phyloP scores from a whole-genome alignment of 2,888 invertebrate species.

The Cantharis rustica region DNA sequence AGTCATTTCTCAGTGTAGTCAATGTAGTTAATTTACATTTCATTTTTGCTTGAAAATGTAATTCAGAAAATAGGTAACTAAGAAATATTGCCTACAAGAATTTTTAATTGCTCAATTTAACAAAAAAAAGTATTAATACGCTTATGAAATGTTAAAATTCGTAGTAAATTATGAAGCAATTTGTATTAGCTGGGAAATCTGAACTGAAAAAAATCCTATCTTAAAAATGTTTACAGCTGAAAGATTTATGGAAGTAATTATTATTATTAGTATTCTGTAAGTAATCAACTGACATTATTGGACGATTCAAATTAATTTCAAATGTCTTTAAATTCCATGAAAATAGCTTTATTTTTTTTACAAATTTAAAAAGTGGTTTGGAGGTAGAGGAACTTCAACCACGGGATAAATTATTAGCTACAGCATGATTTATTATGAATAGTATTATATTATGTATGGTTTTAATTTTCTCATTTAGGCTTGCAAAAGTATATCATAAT shows the following conservation, averaged over 20 bases:
- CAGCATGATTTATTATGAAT: background rate
- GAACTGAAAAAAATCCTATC: background rate
- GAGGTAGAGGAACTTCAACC: background rate
- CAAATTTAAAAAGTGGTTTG: background rate
- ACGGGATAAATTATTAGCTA: background rate
- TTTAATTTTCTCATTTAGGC: background rate
- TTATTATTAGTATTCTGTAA: background rate
- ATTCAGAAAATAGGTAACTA: background rate
- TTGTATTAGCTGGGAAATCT: background rate
- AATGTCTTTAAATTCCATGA: background rate
- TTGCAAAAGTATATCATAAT: too few species aligned
- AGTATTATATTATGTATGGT: background rate
- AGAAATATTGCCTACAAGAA: background rate
- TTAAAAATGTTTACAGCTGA: background rate
- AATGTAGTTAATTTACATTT: background rate
- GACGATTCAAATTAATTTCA: background rate
- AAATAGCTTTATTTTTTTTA: background rate
- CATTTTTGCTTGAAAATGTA: background rate
- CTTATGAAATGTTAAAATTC: background rate
- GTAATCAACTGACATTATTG: background rate
- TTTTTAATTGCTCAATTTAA: background rate
- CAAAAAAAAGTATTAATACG: background rate
- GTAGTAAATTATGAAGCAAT: background rate
- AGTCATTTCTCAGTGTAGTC: too few species aligned
- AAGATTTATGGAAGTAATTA: background rate